Conservation (phyloP, 2,113 vertebrate species). For the Hydropotes inermis region DNA sequence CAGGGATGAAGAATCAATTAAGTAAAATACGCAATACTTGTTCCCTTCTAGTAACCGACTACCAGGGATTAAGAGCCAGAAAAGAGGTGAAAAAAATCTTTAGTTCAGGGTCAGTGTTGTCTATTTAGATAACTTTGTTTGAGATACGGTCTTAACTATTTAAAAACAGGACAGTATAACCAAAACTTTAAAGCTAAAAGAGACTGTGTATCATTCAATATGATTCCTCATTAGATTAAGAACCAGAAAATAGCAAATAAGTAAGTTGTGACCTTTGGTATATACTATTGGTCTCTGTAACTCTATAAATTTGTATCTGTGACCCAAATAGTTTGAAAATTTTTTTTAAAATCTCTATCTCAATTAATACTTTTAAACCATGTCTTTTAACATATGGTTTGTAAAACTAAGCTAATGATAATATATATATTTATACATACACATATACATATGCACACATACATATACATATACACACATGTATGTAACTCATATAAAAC, state of each 20-base stretch:
- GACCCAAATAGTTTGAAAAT: not conserved
- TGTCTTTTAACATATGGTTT: not conserved
- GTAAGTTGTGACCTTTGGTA: not conserved
- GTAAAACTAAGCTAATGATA: not conserved
- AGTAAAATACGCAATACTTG: not conserved
- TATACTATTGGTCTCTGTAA: not conserved
- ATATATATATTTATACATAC: not conserved
- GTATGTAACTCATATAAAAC: constrained; percentile 2
- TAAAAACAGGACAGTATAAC: constrained; percentile 38
- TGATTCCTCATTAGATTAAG: constrained; percentile 40
- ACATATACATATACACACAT: not conserved
- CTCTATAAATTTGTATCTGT: constrained; percentile 30
- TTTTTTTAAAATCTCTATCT: not conserved
- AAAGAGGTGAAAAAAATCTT: constrained; percentile 11
- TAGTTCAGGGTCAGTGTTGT: constrained; percentile 24
- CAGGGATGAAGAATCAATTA: not conserved
- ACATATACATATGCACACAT: not conserved
- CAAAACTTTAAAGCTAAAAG: constrained; percentile 16
- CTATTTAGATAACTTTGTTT: constrained; percentile 15
- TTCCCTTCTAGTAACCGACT: not conserved
- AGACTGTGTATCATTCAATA: not conserved
- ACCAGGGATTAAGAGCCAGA: constrained; percentile 42
- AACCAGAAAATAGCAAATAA: constrained; percentile 44
- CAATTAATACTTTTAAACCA: constrained; percentile 21
- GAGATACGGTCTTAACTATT: constrained; percentile 25